Conservation (phyloP, 2,888 invertebrate genomes). For the Phyto melanocephala region DNA sequence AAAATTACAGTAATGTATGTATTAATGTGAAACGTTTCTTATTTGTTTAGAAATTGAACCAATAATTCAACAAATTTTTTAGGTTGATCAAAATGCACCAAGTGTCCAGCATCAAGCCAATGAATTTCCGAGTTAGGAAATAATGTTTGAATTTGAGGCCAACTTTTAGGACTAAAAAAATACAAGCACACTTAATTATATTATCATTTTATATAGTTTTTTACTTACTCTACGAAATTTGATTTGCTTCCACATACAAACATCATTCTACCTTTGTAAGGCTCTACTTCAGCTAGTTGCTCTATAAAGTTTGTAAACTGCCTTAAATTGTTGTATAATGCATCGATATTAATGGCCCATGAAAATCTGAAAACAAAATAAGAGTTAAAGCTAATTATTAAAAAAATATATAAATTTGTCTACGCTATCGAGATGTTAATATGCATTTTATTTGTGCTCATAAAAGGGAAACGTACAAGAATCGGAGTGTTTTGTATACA, state of each 20-base stretch:
- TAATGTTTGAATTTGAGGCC: conserved; percentile 81
- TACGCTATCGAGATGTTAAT: no score
- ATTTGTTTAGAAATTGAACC: conserved; percentile 77
- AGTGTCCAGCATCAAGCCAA: conserved; percentile 89
- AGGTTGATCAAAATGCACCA: conserved; percentile 96
- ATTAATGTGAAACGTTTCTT: no score
- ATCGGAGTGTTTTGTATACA: no score
- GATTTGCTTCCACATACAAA: conserved; percentile 93
- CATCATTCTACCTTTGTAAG: conserved; percentile 79
- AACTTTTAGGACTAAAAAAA: conserved; percentile 79
- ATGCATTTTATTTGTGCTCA: no score
- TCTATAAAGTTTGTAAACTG: conserved; percentile 65
- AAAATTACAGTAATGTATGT: no score
- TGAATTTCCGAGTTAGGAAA: conserved; percentile 82
- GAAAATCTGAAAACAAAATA: conserved; percentile 5
- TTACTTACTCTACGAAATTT: conserved; percentile 86
- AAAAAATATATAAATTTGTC: no score
- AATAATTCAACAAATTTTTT: conserved; percentile 77
- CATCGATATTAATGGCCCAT: conserved; percentile 90
- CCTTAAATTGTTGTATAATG: conserved; percentile 84
- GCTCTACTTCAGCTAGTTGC: conserved; percentile 59
- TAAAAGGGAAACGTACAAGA: no score
- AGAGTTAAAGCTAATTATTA: no score
- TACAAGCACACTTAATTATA: not conserved
- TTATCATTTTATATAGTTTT: not conserved